A percentile compares a stretch with the other conserved stretches of the same genome.
phyloP scores from a whole-genome alignment of 1,140 invertebrate genomes.

The Heliothis subflexa region DNA sequence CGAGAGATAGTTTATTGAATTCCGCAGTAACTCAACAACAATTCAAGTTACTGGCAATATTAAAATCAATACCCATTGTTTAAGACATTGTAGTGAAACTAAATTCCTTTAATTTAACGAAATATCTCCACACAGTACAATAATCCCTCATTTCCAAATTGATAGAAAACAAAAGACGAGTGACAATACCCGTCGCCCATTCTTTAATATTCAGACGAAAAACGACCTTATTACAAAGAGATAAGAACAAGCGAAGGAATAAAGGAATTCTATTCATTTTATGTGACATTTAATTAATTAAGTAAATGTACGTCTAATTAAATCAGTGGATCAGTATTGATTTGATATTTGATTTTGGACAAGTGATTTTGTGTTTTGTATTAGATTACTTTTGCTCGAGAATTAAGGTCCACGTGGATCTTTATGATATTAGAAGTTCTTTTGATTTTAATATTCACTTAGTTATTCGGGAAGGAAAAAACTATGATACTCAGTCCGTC shows the following conservation, averaged over 20 bases:
- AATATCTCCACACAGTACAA: constrained; percentile 15
- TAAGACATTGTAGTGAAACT: not conserved
- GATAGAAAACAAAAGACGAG: constrained; percentile 26
- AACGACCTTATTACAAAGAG: constrained; percentile 41
- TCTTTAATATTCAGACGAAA: constrained; percentile 16
- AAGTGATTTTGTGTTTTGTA: not conserved
- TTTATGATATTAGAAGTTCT: too few species aligned
- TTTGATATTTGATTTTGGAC: not conserved
- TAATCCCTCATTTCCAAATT: constrained; percentile 18
- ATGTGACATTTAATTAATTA: constrained; percentile 17
- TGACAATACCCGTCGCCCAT: constrained; percentile 28
- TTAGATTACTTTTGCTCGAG: not conserved
- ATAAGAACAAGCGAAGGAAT: constrained; percentile 4
- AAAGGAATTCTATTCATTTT: constrained; percentile 13
- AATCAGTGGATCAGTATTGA: constrained; percentile 3
- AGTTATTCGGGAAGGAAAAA: too few species aligned
- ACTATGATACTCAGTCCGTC: too few species aligned
- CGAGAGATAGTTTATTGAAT: too few species aligned
- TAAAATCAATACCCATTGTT: not conserved
- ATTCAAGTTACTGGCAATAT: not conserved
- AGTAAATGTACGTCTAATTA: constrained; percentile 17
- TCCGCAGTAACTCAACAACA: not conserved
- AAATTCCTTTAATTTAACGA: constrained; percentile 7
- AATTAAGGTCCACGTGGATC: not conserved
- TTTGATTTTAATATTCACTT: too few species aligned